Evolutionary conservation across 1,140 invertebrate species (phyloP).

Genomic region (Drosophila ambigua): DNA sequence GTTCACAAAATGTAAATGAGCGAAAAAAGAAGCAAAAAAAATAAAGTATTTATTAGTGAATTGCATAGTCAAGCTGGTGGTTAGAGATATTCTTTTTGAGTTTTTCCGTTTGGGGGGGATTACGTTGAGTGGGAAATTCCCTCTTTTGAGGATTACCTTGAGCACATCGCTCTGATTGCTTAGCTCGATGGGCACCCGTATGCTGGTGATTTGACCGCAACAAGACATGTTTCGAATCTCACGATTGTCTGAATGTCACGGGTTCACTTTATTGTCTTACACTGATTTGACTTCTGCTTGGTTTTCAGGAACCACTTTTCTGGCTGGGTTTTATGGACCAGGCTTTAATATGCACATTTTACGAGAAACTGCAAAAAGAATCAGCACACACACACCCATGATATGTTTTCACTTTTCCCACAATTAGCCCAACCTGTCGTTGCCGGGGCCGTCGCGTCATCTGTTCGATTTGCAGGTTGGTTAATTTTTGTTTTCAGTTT

Average conservation of each 20-base stretch:
- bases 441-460: conserved; percentile 4
- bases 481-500: conserved; percentile 12
- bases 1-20: conserved; percentile 19
- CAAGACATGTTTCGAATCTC: conserved; percentile 85
- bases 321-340: conserved; percentile 27
- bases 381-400: conserved; percentile 25
- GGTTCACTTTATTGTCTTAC: conserved; percentile 40
- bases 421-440: conserved; percentile 18
- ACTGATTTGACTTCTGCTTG: conserved; percentile 38
- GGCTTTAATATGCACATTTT: conserved; percentile 76
- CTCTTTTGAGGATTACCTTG: conserved; percentile 87
- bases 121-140: background rate
- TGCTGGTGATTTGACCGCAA: conserved; percentile 87
- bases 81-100: background rate
- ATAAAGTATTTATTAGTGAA: conserved; percentile 59
- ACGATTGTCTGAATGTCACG: conserved; percentile 12
- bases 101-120: background rate
- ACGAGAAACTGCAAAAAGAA: conserved; percentile 56
- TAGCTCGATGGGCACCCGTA: conserved; percentile 90
- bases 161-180: conserved; percentile 90
- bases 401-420: conserved; percentile 29
- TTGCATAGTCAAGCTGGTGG: conserved; percentile 38
- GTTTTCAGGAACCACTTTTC: conserved; percentile 39
- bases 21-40: conserved; percentile 53
- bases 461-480: conserved; percentile 5